Conservation (phyloP, 2,797 vertebrate species). For the Enteromius fasciolatus region DNA sequence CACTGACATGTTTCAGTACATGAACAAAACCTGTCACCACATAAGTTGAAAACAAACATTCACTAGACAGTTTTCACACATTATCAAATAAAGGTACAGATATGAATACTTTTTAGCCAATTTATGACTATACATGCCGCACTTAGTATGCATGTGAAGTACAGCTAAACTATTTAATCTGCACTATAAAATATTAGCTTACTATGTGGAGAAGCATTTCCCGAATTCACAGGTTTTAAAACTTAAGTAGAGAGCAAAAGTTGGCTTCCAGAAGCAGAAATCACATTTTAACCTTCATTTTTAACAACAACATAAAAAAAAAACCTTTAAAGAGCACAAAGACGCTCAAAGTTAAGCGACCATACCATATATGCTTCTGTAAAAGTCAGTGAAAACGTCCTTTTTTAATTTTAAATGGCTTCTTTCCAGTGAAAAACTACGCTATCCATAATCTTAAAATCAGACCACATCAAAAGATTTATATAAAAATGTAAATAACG, state of each 20-base stretch:
- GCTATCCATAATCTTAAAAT: not conserved
- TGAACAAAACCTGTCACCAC: not conserved
- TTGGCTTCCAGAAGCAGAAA: not conserved
- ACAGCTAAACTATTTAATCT: not conserved
- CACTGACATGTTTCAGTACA: not conserved
- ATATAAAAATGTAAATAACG: not conserved
- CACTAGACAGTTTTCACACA: not conserved
- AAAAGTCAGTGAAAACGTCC: not conserved
- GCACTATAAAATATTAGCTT: not conserved
- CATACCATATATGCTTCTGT: no score
- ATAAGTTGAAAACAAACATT: not conserved
- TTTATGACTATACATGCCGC: not conserved
- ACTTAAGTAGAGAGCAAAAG: not conserved
- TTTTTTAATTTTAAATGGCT: not conserved
- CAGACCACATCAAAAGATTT: not conserved
- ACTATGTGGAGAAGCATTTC: not conserved
- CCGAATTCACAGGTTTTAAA: not conserved
- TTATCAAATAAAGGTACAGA: not conserved
- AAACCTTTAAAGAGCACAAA: no score
- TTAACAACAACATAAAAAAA: not conserved
- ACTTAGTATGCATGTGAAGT: not conserved
- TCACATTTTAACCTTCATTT: not conserved
- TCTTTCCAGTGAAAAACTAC: not conserved
- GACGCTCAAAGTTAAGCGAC: no score
- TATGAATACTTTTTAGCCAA: not conserved